Base-by-base conservation (phyloP, 2,797 vertebrate genomes). In the Gadopsis bispinosus region DNA sequence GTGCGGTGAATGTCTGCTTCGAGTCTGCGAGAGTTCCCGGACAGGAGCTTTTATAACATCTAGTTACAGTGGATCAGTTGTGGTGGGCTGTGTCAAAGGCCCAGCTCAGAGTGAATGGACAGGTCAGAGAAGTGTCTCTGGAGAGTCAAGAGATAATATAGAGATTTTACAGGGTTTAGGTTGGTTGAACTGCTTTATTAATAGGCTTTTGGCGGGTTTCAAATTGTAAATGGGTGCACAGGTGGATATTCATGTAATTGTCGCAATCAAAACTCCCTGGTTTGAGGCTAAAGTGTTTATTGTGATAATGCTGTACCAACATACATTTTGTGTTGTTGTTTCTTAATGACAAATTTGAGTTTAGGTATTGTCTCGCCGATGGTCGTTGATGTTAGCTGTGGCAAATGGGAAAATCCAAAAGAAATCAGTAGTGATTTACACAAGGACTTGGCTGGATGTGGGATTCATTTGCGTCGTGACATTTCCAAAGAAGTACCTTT, bases 401-500 rank as follows among this genome's bases (percentile, higher is more conserved):
- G 45, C 81, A 88, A 89, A 91, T 89, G 63, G 63, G 87, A 91
- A 91, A 91, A 90, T 81, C 83, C 78, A 84, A 83, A 89, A 87
- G 85, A 89, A 91, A 89, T 92, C 88, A 73, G 85, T 68, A 80
- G 83, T 64, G 61, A 88, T 92, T 92, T 88, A 80, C 88, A 68
- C 81, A 56, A 70, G 79, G 87, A 88, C 83, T 68, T 83, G 80
- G 83, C 77, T 86, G 72, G 69, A 83, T 85, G 75, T 85, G 75
- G 81, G 85, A 92, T 90, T 89, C 81, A 92, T 94, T 95, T 94
- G 87, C 87, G 83, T 89, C 2, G 59, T 93, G 93, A 93, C 93
- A 94, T 95, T 93, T 95, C 83, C 91, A 89, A 85, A 92, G 90
- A 85, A 83, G 84, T 86, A 78, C 75, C 80, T 90, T 87, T 91